Evolutionary conservation across 2,113 vertebrate species (phyloP), one percentile per base, ranked within the genome.

Genomic region (Alectura lathami): DNA sequence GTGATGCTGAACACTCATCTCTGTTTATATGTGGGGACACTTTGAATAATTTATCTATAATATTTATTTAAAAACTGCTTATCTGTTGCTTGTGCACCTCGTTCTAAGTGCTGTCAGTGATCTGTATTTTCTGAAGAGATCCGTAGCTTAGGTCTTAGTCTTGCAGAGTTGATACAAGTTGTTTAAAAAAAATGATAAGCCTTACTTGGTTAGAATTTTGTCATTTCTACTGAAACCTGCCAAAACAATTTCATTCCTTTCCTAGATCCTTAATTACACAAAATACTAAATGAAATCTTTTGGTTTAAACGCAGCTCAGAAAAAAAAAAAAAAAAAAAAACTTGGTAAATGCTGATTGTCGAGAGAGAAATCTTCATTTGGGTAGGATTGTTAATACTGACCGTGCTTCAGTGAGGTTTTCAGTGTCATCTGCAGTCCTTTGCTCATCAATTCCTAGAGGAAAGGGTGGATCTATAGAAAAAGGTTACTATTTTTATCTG

Each of bases 1-100:
- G 60, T 86, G 69, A 75, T 91, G 86, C 80, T 90, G 79, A 91
- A 63, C 67, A 68, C 45, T 69, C 74, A 42, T 92, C 51, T 81
- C 54, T 70, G 50, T 69, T 85, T 93, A 2, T 74, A 34, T 70
- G 32, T 78, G 51, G 48, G 77, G 67, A 86, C 23, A 21, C 22
- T 83, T 88, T 3, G n/a, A n/a, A n/a, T n/a, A n/a, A n/a, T n/a
- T n/a, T n/a, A n/a, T n/a, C n/a, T n/a, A n/a, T n/a, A n/a, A n/a
- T n/a, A n/a, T n/a, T n/a, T n/a, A n/a, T n/a, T n/a, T n/a, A 72
- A 88, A 93, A 82, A 36, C 42, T 69, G 66, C n/a, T 78, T 89
- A 23, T 50, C 16, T 63, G 17, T 12, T 64, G 48, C 14, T 64
- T 45, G 1, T 88, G 36, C 40, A 11, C 43, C 16, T 12, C 62